Conservation (phyloP, 2,113 vertebrate species). For the Anhinga rufa region DNA sequence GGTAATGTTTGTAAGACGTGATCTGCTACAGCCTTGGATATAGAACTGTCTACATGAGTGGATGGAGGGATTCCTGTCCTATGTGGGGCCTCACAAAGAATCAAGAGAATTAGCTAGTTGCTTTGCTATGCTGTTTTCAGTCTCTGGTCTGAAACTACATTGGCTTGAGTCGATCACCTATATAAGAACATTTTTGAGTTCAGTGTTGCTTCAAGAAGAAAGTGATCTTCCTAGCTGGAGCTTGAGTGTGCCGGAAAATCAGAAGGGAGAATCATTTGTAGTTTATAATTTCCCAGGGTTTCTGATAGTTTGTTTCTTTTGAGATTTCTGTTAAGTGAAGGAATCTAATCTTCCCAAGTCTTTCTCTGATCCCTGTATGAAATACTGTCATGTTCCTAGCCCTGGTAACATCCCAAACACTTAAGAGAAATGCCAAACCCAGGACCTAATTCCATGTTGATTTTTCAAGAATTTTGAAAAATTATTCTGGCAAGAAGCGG, state of each 20-base stretch:
- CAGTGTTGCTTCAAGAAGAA: background rate
- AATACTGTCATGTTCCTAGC: background rate
- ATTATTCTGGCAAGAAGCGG: background rate
- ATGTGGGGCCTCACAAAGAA: background rate
- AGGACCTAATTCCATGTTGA: background rate
- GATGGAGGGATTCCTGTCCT: background rate
- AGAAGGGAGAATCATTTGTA: background rate
- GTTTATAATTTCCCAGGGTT: background rate
- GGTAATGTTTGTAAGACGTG: background rate
- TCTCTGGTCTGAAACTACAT: background rate
- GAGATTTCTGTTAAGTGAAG: background rate
- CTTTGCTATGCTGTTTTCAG: background rate
- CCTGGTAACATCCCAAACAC: background rate
- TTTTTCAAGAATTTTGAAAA: background rate
- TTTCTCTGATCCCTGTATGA: background rate
- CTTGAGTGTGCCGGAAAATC: background rate
- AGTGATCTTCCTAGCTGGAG: background rate
- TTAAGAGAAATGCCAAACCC: background rate
- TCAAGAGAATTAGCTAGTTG: background rate
- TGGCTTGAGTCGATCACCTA: background rate
- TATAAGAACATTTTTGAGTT: background rate
- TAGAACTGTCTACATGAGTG: background rate
- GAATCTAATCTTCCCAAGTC: background rate
- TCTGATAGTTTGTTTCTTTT: background rate
- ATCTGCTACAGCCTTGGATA: background rate